phyloP scores from a whole-genome alignment of 1,140 invertebrate genomes.

The Nephila pilipes region DNA sequence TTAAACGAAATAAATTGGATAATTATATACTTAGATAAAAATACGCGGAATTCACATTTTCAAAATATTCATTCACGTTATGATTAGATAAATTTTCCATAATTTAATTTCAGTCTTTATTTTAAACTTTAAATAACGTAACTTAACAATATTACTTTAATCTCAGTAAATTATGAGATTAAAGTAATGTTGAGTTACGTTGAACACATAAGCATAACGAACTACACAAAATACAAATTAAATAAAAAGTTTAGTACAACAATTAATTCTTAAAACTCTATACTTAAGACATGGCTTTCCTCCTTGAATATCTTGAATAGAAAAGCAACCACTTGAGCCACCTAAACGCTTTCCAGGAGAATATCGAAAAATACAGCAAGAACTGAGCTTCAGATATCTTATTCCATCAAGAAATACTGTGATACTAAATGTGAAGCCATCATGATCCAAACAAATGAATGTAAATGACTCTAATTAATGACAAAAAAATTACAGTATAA shows the following conservation, averaged over 20 bases:
- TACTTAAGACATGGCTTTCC: conserved; percentile 73
- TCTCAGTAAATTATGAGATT: not conserved
- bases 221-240: not conserved
- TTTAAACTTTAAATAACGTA: too few relatives aligned
- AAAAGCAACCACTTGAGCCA: conserved; percentile 66
- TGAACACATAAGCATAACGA: not conserved
- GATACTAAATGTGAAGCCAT: conserved; percentile 65
- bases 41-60: too few relatives aligned
- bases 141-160: not conserved
- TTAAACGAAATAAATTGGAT: too few relatives aligned
- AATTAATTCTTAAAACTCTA: not conserved
- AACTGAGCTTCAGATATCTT: conserved; percentile 67
- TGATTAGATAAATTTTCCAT: not conserved
- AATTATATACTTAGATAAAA: too few relatives aligned
- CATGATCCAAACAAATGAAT: conserved; percentile 54
- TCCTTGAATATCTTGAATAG: conserved; percentile 63
- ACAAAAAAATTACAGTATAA: not conserved
- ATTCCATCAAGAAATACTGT: conserved; percentile 73
- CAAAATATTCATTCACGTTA: too few relatives aligned
- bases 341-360: conserved; percentile 51
- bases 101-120: not conserved
- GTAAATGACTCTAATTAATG: conserved; percentile 31
- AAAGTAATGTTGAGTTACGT: too few relatives aligned
- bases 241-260: not conserved
- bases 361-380: conserved; percentile 76